Conservation (phyloP, 2,797 vertebrate genomes). For the Coreius guichenoti region DNA sequence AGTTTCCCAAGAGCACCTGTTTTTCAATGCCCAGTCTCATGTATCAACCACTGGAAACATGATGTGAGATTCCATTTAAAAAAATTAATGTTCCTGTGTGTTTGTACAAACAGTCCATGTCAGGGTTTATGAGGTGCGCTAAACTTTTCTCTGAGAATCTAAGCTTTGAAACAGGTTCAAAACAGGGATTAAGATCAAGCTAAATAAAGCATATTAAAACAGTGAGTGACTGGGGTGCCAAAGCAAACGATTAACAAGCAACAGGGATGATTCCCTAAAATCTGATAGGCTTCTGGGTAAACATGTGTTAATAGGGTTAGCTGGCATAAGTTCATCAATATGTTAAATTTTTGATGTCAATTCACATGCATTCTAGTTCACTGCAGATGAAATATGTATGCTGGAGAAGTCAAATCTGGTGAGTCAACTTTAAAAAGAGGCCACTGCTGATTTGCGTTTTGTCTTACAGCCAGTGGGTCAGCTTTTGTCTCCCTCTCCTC, state of each 20-base stretch:
- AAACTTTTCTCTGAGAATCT: background rate
- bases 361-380: background rate
- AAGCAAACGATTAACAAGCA: conserved; percentile 27
- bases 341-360: too few relatives aligned
- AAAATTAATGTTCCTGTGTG: background rate
- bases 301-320: conserved; percentile 9
- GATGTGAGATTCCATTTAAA: background rate
- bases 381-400: background rate
- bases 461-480: conserved; percentile 9
- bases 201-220: background rate
- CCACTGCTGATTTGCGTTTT: conserved; percentile 8
- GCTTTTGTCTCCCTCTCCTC: conserved; percentile 12
- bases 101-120: background rate
- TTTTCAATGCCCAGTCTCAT: conserved; percentile 8
- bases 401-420: background rate
- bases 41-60: conserved; percentile 6
- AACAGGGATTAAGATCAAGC: background rate
- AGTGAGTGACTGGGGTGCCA: conserved; percentile 2
- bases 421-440: conserved; percentile 21
- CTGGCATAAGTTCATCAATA: background rate
- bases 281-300: conserved; percentile 14
- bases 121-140: background rate
- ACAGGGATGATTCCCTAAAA: conserved; percentile 1
- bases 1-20: conserved; percentile 15
- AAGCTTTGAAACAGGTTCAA: conserved; percentile 20